Evolutionary conservation across 2,797 vertebrate species (phyloP), one percentile per base, ranked within the genome.

Genomic region (Hoplostethus atlanticus): DNA sequence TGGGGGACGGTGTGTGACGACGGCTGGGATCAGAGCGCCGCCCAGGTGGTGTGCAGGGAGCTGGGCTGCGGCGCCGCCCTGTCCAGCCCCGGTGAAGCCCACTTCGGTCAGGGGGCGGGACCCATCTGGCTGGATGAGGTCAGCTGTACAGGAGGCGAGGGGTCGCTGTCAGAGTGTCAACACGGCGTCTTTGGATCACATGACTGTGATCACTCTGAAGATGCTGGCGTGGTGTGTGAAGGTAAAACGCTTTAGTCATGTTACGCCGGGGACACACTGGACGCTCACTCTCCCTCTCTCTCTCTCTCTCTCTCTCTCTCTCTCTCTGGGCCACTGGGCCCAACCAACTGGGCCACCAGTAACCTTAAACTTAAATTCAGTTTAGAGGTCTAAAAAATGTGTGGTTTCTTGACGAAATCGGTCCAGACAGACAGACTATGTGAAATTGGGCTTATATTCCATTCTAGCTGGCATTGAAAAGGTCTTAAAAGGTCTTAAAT

Each of bases 1-100:
- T 80, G 77, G 77, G 63, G 63, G 40, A 46, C 66, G 0, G 56
- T 79, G 21, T 74, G 71, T 71, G 17, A 47, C 5, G 25, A 76
- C 13, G 1, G n/a, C 12, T 80, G 58, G 47, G 68, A 59, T 4
- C 34, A 68, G 40, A n/a, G 15, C 4, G 72, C 64, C 0, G 53
- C 72, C 12, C 0, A 4, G 9, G 78, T 80, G 3, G 47, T 71
- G 10, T 80, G 78, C 47, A 58, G 53, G 17, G 57, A 71, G 54
- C 40, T 80, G 47, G 68, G 54, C 0, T 80, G 78, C 17, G 78
- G 78, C 8, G 31, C 0, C 13, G 46, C 72, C 0, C 17, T 63
- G 1, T 47, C 42, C 6, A 63, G 25, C 6, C 60, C 50, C 13
- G 15, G 6, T 6, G 21, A 16, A 1, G 63, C 30, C 47, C 17